Conservation (phyloP, 2,888 invertebrate genomes). For the Lysandra coridon region DNA sequence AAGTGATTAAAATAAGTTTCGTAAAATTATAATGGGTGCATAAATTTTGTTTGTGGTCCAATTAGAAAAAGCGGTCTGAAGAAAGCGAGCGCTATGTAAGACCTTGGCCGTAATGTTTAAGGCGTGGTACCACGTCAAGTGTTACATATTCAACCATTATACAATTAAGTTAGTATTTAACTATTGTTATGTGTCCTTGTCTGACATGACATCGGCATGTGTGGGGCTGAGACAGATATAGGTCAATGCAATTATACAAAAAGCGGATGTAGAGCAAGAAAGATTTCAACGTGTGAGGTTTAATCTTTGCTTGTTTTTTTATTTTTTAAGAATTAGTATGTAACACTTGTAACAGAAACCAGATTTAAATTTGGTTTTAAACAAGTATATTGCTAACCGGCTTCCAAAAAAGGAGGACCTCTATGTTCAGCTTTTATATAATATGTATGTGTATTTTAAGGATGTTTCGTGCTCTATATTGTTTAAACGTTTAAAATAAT, state of each 20-base stretch:
- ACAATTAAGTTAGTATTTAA: neutral
- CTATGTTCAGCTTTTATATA: too few relatives aligned
- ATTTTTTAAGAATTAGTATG: too few relatives aligned
- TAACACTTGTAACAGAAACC: too few relatives aligned
- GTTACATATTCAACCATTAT: slow-evolving; percentile 36
- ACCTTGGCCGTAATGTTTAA: slow-evolving; percentile 63
- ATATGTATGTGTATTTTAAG: too few relatives aligned
- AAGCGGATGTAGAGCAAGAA: neutral
- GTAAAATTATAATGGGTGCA: neutral
- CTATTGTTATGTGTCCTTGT: slow-evolving; percentile 1
- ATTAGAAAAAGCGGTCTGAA: slow-evolving; percentile 16
- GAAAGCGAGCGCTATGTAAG: slow-evolving; percentile 4
- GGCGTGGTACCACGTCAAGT: slow-evolving; percentile 50
- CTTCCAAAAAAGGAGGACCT: too few relatives aligned
- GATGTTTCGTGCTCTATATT: too few relatives aligned
- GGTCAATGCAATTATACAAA: slow-evolving; percentile 38
- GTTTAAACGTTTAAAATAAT: too few relatives aligned
- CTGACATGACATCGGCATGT: slow-evolving; percentile 9
- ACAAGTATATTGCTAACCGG: too few relatives aligned
- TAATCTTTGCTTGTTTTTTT: too few relatives aligned
- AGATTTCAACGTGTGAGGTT: neutral
- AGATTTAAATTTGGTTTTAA: too few relatives aligned
- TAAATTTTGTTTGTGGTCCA: neutral
- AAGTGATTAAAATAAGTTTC: slow-evolving; percentile 5
- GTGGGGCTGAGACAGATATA: neutral